Evolutionary conservation across 2,113 vertebrate species (phyloP).

Genomic region (Budorcas taxicolor): DNA sequence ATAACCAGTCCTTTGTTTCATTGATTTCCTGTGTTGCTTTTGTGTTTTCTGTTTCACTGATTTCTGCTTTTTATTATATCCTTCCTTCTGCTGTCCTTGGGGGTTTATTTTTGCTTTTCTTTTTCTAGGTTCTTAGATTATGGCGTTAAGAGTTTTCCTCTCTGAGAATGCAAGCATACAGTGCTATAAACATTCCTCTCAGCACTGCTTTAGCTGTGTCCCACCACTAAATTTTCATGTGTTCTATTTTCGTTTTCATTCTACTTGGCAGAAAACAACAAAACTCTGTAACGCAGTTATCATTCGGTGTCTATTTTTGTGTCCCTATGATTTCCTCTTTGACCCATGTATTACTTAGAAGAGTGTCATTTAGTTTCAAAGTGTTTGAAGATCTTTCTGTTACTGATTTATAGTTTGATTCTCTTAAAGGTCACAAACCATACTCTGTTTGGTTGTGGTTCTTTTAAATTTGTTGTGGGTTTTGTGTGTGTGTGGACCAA

Average conservation of each 20-base stretch:
- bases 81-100: not conserved
- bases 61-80: not conserved
- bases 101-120: not conserved
- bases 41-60: not conserved
- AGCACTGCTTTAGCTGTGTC: rapidly evolving
- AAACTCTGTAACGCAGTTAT: not conserved
- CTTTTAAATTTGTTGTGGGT: not conserved
- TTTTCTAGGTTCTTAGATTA: not conserved
- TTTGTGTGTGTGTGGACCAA: not conserved
- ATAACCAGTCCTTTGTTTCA: not conserved
- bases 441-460: rapidly evolving
- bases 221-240: not conserved
- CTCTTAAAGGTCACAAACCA: not conserved
- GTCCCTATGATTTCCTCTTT: not conserved
- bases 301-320: not conserved
- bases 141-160: not conserved
- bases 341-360: not conserved
- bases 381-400: not conserved
- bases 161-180: not conserved
- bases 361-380: not conserved
- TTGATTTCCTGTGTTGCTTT: not conserved
- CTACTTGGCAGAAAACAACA: not conserved
- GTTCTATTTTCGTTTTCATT: not conserved
- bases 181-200: not conserved
- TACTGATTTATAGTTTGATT: not conserved